These are phyloP conservation scores for Actinemys pallida DNA, from an alignment of 2,113 vertebrate genomes.

Conservation along the genomic window DNA sequence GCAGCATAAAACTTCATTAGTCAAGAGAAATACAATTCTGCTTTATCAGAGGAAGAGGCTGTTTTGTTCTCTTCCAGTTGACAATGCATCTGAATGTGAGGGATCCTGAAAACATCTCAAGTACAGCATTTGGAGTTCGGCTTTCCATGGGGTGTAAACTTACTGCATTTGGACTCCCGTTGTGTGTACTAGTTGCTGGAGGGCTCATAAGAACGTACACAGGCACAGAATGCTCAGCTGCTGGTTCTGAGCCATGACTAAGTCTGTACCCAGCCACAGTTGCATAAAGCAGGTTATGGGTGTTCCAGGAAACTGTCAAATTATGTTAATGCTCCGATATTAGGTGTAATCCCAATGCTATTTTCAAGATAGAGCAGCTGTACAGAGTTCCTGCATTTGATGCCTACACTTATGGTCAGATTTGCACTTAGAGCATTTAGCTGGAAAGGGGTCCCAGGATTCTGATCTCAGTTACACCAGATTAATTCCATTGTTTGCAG, in stretches of 20 bases:
- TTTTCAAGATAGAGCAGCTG: not conserved
- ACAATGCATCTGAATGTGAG: not conserved
- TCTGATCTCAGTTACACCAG: not conserved
- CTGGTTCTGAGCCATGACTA: not conserved
- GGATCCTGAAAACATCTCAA: not conserved
- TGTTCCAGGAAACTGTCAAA: not conserved
- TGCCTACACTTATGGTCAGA: not conserved
- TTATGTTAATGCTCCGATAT: not conserved
- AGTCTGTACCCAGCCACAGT: not conserved
- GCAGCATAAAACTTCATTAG: not conserved
- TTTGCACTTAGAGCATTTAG: not conserved
- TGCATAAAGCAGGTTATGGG: not conserved
- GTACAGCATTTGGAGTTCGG: not conserved
- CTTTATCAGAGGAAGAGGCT: not conserved
- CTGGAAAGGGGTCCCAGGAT: not conserved
- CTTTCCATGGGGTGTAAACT: not conserved
- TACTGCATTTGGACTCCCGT: not conserved
- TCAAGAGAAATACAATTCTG: not conserved
- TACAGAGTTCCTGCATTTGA: not conserved
- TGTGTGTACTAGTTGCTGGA: not conserved
- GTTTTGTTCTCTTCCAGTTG: not conserved
- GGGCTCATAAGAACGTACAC: not conserved
- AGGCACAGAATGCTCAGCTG: not conserved
- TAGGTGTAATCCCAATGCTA: not conserved
- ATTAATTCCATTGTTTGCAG: not conserved